These are phyloP conservation scores for Patella depressa DNA, from an alignment of 2,888 invertebrate species.

Conservation along the genomic window DNA sequence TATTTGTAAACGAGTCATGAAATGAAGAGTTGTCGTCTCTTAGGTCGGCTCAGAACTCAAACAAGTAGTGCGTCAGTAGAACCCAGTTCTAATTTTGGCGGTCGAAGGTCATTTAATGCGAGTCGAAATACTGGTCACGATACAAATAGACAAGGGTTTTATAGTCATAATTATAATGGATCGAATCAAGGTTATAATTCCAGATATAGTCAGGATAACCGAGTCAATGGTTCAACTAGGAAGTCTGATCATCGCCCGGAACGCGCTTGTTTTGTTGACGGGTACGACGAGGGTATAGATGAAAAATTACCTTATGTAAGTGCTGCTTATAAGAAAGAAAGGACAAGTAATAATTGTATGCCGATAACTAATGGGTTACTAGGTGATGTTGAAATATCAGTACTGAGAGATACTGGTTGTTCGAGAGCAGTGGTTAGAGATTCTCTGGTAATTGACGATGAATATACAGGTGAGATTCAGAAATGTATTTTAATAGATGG, in stretches of 20 bases:
- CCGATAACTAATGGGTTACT: constrained; percentile 24
- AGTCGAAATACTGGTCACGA: too few relatives aligned
- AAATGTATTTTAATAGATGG: constrained; percentile 30
- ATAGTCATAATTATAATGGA: too few relatives aligned
- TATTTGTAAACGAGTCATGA: neutral
- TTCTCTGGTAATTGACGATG: constrained; percentile 15
- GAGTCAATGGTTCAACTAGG: too few relatives aligned
- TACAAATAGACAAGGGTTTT: too few relatives aligned
- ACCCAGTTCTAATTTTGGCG: too few relatives aligned
- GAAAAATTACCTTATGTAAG: constrained; percentile 12
- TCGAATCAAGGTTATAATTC: too few relatives aligned
- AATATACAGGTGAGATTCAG: constrained; percentile 24
- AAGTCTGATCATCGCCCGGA: too few relatives aligned
- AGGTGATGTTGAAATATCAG: constrained; percentile 19
- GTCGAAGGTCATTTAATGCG: too few relatives aligned
- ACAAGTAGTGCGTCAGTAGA: too few relatives aligned
- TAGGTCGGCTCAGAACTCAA: neutral
- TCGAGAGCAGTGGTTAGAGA: constrained; percentile 30
- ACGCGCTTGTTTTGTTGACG: neutral
- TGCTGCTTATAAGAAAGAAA: constrained; percentile 9
- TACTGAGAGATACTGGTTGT: constrained; percentile 32
- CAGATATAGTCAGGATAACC: too few relatives aligned
- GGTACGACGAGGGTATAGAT: neutral
- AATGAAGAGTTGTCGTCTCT: neutral
- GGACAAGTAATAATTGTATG: constrained; percentile 13